A percentile compares a stretch with the other conserved stretches of the same genome.
Evolutionary conservation across 2,888 invertebrate genomes (phyloP).

Genomic region (Blera fallax): DNA sequence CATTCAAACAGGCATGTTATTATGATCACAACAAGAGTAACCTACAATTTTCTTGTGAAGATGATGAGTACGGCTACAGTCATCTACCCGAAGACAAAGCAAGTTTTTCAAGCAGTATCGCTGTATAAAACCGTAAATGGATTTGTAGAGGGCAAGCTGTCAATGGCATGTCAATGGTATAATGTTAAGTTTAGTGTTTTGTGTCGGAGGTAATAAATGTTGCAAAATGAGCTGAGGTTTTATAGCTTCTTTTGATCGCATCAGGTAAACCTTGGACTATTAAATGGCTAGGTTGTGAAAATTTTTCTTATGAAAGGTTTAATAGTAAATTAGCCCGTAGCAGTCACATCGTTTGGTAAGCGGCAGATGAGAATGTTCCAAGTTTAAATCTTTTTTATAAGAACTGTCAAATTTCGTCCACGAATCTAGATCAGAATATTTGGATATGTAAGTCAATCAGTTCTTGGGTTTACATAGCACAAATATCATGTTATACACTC

Average conservation of each 20-base stretch:
- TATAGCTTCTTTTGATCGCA: not conserved
- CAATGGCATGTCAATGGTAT: slow-evolving; percentile 2
- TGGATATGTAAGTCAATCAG: no score
- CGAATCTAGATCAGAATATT: no score
- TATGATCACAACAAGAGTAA: slow-evolving; percentile 1
- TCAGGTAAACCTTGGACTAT: not conserved
- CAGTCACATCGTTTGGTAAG: no score
- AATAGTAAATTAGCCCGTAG: not conserved
- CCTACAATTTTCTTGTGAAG: slow-evolving; percentile 11
- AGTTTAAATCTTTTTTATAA: no score
- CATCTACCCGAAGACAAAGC: not conserved
- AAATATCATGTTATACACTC: no score
- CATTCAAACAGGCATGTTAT: not conserved
- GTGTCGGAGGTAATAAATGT: not conserved
- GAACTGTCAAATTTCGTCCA: no score
- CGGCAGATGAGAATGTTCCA: no score
- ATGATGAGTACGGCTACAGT: not conserved
- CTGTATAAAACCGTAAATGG: not conserved
- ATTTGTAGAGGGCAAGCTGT: not conserved
- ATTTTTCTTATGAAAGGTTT: not conserved
- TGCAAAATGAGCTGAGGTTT: not conserved
- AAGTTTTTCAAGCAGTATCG: not conserved
- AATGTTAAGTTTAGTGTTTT: not conserved
- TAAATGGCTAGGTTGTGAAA: not conserved
- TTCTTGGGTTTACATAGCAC: no score